Conservation (phyloP, 2,113 vertebrate genomes). For the Raphicerus campestris region DNA sequence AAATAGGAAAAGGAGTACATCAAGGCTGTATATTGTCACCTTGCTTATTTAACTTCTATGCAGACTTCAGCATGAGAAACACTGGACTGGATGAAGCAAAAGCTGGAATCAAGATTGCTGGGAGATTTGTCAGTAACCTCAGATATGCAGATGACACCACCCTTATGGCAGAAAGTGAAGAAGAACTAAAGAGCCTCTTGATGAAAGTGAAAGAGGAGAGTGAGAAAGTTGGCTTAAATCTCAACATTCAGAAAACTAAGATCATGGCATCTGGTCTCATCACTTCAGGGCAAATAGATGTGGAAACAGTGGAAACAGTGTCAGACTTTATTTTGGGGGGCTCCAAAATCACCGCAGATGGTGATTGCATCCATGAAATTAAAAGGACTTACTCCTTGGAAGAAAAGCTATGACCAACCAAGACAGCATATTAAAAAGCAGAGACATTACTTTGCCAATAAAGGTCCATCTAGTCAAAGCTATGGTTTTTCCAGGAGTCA, state of each 20-base stretch:
- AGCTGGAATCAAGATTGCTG: not conserved
- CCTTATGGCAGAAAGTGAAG: not conserved
- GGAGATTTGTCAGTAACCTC: not conserved
- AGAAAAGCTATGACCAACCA: not conserved
- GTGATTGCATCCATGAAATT: not conserved
- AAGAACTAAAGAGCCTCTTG: not conserved
- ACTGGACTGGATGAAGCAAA: not conserved
- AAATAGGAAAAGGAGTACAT: not conserved
- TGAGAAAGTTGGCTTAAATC: not conserved
- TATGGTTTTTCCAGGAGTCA: not conserved
- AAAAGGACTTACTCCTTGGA: not conserved
- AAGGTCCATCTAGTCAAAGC: not conserved
- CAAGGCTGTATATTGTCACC: not conserved
- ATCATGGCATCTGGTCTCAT: not conserved
- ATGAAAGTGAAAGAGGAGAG: not conserved
- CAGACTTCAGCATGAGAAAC: not conserved
- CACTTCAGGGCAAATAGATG: not conserved
- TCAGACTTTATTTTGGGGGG: rapidly evolving
- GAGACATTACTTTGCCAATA: not conserved
- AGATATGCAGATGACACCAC: not conserved
- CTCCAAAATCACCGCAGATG: not conserved
- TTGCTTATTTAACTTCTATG: not conserved
- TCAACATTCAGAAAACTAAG: not conserved
- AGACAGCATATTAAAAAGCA: not conserved
- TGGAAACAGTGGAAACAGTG: not conserved